phyloP scores from a whole-genome alignment of 2,888 invertebrate species.

The Stenotaenia linearis region DNA sequence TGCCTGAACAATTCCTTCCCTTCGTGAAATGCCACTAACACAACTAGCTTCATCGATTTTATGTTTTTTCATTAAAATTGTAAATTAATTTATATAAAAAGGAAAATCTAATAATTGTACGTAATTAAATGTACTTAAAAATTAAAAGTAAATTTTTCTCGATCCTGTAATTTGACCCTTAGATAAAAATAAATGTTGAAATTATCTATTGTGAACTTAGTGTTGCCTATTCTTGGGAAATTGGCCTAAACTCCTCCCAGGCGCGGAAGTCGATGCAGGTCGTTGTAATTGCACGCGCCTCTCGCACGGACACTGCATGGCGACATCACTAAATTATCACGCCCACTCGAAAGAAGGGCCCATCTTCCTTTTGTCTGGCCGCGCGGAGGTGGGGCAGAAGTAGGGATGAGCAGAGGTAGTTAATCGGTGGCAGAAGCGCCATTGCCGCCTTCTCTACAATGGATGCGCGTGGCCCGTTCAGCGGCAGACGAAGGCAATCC shows the following conservation, averaged over 20 bases:
- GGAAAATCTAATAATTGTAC: too few relatives aligned
- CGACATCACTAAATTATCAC: neutral
- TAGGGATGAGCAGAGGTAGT: neutral
- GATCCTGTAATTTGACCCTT: neutral
- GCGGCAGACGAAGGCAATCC: neutral
- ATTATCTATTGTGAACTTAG: neutral
- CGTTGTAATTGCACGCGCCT: neutral
- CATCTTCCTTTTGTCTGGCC: neutral
- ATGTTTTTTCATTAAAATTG: neutral
- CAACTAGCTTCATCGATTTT: neutral
- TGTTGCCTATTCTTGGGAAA: neutral
- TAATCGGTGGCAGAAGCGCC: neutral
- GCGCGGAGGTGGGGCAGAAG: neutral
- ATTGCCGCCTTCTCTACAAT: neutral
- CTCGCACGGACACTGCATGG: neutral
- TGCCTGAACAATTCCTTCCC: constrained; percentile 36
- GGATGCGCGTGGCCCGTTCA: neutral
- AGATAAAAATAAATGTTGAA: neutral
- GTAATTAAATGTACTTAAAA: too few relatives aligned
- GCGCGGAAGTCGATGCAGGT: neutral
- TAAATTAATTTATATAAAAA: neutral
- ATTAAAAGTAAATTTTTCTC: neutral
- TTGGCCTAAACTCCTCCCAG: neutral
- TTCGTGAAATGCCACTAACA: constrained; percentile 6
- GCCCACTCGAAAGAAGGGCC: neutral